A percentile compares a stretch with the other conserved stretches of the same genome.
These are phyloP conservation scores for Rotaria magnacalcarata DNA, from an alignment of 2,888 invertebrate genomes.

Conservation along the genomic window DNA sequence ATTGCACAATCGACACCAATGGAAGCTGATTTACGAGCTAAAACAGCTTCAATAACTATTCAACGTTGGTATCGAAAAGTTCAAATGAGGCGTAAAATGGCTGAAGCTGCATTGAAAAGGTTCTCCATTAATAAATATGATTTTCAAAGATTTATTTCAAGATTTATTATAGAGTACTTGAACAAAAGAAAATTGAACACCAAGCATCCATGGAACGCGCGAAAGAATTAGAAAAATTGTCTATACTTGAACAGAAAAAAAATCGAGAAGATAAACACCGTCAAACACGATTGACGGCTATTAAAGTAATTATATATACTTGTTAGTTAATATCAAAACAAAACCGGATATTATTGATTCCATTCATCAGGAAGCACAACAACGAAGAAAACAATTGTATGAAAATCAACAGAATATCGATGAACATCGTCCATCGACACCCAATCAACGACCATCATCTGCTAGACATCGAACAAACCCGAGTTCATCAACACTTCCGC, in stretches of 20 bases:
- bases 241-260: slow-evolving; percentile 18
- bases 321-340: too few relatives aligned
- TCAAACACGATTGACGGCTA: not conserved
- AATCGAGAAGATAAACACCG: slow-evolving; percentile 13
- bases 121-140: not conserved
- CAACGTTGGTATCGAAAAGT: slow-evolving; percentile 24
- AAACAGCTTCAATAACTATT: slow-evolving; percentile 25
- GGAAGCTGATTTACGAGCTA: not conserved
- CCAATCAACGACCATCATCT: not conserved
- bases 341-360: too few relatives aligned
- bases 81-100: slow-evolving; percentile 26
- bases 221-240: slow-evolving; percentile 6
- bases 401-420: not conserved
- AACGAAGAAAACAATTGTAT: not conserved
- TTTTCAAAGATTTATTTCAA: too few relatives aligned
- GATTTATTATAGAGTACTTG: too few relatives aligned
- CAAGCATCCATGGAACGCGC: not conserved
- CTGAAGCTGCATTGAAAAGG: slow-evolving; percentile 31
- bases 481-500: too few relatives aligned
- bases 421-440: not conserved
- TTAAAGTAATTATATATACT: too few relatives aligned
- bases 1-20: not conserved
- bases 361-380: not conserved
- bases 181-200: not conserved
- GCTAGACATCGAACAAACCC: too few relatives aligned